Percentiles rank a stretch among this genome's conserved stretches.
Conservation (phyloP, 2,797 vertebrate genomes). For the Antrozous pallidus region DNA sequence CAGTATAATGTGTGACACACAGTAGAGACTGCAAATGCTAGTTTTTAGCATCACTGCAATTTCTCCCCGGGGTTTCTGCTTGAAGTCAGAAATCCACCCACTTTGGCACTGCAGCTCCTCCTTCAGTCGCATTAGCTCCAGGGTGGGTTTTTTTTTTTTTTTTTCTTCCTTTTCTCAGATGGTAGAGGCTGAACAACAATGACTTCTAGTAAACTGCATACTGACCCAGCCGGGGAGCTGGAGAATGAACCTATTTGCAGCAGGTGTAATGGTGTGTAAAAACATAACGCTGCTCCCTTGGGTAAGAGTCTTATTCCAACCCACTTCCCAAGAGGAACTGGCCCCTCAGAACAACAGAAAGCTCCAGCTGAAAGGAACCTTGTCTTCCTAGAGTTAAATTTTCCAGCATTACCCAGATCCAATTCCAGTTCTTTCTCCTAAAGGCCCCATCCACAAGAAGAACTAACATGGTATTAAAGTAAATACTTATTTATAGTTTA, state of each 20-base stretch:
- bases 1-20: not conserved
- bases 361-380: not conserved
- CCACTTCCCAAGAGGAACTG: not conserved
- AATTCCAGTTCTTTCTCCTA: slow-evolving; percentile 39
- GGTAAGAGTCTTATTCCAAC: not conserved
- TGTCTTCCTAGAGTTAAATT: not conserved
- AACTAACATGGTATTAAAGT: not conserved
- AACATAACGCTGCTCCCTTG: not conserved
- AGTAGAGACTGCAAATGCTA: not conserved
- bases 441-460: not conserved
- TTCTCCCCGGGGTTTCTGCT: not conserved
- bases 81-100: not conserved
- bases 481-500: slow-evolving; percentile 67
- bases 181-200: not conserved
- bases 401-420: not conserved
- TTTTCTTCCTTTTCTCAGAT: not conserved
- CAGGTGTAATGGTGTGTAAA: not conserved
- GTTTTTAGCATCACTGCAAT: not conserved
- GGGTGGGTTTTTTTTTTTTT: not conserved
- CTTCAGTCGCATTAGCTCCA: not conserved
- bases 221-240: not conserved
- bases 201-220: not conserved
- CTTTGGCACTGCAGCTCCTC: not conserved
- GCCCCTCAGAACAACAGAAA: not conserved
- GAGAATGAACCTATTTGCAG: not conserved